Percentiles rank a stretch among this genome's conserved stretches.
These are phyloP conservation scores for Agriopis aurantiaria DNA, from an alignment of 2,888 invertebrate genomes.

Conservation along the genomic window DNA sequence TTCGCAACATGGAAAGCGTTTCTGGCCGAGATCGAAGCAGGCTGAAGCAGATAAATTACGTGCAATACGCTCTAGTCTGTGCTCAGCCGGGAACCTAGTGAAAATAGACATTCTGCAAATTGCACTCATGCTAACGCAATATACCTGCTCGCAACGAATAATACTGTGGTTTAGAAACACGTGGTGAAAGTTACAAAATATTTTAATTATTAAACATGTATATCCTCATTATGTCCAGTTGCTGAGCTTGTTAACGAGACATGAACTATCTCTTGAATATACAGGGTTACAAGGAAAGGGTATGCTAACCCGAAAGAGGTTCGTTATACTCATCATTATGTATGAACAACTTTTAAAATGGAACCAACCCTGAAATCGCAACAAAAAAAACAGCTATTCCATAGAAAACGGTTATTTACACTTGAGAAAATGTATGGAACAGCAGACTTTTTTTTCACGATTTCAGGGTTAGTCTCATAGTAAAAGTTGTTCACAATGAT, in stretches of 20 bases:
- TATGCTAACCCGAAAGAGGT: no score
- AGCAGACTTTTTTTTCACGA: no score
- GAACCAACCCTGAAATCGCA: no score
- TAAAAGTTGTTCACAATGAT: no score
- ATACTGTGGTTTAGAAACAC: slow-evolving; percentile 31
- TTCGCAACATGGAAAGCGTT: slow-evolving; percentile 77
- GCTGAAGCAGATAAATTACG: slow-evolving; percentile 67
- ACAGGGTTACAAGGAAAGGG: neutral
- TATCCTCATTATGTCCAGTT: slow-evolving; percentile 18
- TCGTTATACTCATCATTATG: no score
- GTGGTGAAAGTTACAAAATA: slow-evolving; percentile 39
- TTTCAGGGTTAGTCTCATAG: no score
- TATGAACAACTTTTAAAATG: no score
- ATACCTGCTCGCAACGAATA: slow-evolving; percentile 28
- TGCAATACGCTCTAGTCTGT: slow-evolving; percentile 52
- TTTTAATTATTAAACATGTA: slow-evolving; percentile 29
- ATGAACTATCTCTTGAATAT: slow-evolving; percentile 11
- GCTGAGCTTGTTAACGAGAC: slow-evolving; percentile 14
- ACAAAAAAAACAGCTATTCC: no score
- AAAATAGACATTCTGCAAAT: slow-evolving; percentile 55
- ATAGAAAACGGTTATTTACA: no score
- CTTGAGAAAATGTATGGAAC: no score
- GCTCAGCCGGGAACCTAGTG: slow-evolving; percentile 54
- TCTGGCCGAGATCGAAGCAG: slow-evolving; percentile 69
- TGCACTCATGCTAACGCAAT: slow-evolving; percentile 39